These are phyloP conservation scores for Tragulus kanchil DNA, from an alignment of 2,113 vertebrate genomes.

Conservation along the genomic window DNA sequence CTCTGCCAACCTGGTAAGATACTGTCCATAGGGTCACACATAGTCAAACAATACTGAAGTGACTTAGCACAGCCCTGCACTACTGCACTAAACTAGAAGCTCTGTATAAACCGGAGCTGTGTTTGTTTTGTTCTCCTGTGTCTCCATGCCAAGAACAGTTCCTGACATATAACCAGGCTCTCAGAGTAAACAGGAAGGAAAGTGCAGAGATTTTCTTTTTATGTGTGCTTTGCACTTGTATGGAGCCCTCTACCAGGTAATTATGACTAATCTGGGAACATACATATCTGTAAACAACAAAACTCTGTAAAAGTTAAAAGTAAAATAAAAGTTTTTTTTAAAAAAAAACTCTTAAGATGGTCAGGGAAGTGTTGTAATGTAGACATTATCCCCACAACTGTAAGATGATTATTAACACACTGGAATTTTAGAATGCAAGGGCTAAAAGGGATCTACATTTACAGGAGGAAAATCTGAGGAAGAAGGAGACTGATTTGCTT, in stretches of 20 bases:
- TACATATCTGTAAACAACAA: no score
- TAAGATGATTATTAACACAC: background rate
- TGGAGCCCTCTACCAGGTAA: background rate
- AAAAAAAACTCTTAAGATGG: background rate
- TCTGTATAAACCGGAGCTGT: background rate
- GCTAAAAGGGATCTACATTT: background rate
- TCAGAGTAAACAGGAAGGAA: background rate
- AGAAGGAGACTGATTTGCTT: background rate
- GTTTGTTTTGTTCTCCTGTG: background rate
- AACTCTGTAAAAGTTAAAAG: no score
- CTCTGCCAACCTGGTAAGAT: no score
- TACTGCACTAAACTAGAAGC: background rate
- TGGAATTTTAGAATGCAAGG: background rate
- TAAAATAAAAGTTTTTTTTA: no score
- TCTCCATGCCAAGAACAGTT: background rate
- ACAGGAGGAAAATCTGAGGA: background rate
- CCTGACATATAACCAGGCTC: background rate
- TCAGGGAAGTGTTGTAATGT: background rate
- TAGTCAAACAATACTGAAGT: no score
- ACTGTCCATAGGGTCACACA: no score
- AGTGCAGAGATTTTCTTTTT: background rate
- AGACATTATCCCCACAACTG: background rate
- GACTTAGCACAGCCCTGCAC: no score
- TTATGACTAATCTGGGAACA: background rate
- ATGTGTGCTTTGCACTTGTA: background rate